A percentile compares a stretch with the other conserved stretches of the same genome.
Conservation (phyloP, 1,140 invertebrate species). For the Formica exsecta region DNA sequence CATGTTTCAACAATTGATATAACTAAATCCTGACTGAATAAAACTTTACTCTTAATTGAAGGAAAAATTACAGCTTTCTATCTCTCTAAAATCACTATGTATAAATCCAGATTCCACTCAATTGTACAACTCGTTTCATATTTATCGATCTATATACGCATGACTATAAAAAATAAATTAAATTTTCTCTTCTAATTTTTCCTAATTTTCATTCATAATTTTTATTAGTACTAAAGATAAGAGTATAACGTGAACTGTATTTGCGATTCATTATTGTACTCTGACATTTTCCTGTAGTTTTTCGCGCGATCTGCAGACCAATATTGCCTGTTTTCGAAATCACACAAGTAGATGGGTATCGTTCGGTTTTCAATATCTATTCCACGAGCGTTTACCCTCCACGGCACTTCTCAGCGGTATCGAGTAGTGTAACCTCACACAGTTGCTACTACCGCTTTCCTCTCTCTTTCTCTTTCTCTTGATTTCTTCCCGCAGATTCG, state of each 20-base stretch:
- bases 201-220: conserved; percentile 23
- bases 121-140: not conserved
- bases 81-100: not conserved
- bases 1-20: not conserved
- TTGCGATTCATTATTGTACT: conserved; percentile 21
- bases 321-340: conserved; percentile 27
- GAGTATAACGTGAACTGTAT: not conserved
- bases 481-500: conserved; percentile 43
- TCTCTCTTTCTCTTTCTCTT: conserved; percentile 1
- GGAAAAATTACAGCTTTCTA: not conserved
- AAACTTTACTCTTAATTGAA: not conserved
- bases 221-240: conserved; percentile 5
- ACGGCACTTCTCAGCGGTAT: not conserved
- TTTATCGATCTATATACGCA: not conserved
- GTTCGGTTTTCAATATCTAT: conserved; percentile 39
- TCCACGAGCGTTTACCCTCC: conserved; percentile 12
- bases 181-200: conserved; percentile 10
- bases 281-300: not conserved
- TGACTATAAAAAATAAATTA: conserved; percentile 2
- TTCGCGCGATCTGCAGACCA: conserved; percentile 7
- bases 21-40: not conserved
- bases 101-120: not conserved
- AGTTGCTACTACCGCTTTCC: not conserved
- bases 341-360: conserved; percentile 26
- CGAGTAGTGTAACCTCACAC: conserved; percentile 19